Conservation (phyloP, 2,797 vertebrate species). For the Geotrypetes seraphini region DNA sequence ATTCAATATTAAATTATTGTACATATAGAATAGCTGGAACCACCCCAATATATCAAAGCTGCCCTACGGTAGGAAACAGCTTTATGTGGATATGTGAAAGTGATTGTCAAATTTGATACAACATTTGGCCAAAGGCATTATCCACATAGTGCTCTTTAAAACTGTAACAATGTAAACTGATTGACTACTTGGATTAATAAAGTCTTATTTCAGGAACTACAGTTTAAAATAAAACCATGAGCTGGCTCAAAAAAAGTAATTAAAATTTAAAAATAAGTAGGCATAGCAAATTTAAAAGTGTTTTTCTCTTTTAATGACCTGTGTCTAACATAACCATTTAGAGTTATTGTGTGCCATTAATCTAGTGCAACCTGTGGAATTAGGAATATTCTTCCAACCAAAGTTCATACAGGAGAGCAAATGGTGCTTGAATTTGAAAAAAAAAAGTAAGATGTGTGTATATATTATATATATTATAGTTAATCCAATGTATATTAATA, state of each 20-base stretch:
- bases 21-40: not conserved
- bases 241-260: conserved; percentile 82
- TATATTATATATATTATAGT: conserved; percentile 57
- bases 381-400: conserved; percentile 78
- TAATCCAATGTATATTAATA: conserved; percentile 60
- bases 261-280: conserved; percentile 51
- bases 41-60: conserved; percentile 2
- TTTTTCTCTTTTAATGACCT: conserved; percentile 56
- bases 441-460: conserved; percentile 52
- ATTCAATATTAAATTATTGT: no score
- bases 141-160: conserved; percentile 14
- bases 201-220: conserved; percentile 46
- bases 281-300: conserved; percentile 63
- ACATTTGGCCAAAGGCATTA: conserved; percentile 19
- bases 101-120: not conserved
- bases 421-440: conserved; percentile 70
- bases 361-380: conserved; percentile 76
- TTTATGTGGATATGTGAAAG: not conserved
- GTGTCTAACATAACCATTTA: conserved; percentile 61
- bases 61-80: not conserved
- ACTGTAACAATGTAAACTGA: conserved; percentile 8
- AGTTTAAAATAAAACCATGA: conserved; percentile 67
- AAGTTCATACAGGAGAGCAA: conserved; percentile 72
- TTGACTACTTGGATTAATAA: conserved; percentile 41
- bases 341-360: conserved; percentile 86